Evolutionary conservation across 2,113 vertebrate genomes (phyloP), one percentile per base, ranked within the genome.

Genomic region (Mandrillus leucophaeus): DNA sequence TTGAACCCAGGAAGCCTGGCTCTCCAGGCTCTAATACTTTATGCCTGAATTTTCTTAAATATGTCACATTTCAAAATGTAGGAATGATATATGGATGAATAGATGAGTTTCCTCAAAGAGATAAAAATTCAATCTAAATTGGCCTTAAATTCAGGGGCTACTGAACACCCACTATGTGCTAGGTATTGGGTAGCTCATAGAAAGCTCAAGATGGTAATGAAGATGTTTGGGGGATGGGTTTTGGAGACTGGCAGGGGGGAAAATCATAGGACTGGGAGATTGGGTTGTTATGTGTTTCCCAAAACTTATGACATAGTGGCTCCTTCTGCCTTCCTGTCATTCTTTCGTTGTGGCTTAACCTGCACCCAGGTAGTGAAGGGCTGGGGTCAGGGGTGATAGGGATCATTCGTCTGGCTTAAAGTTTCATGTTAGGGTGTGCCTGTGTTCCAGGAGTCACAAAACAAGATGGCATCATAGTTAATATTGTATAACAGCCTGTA

Each of bases 401-500:
- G 20, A 18, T 70, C 23, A 11, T 82, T 76, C 20, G 32, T 76
- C 16, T n/a, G 52, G 35, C 52, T 52, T 43, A 61, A 75, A 70
- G 57, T 90, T 95, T 45, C 78, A 89, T 48, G 38, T 48, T 35
- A 78, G 72, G 73, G 55, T 96, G 78, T 84, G 61, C 27, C 85
- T 27, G 3, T 66, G 32, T 79, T 73, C 68, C 61, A 14, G 52
- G 20, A 93, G 59, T 76, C 86, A 76, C 20, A 32, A 57, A 73
- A 75, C 94, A 93, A 79, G 83, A 48, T 14, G 45, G 35, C 40
- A 40, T 87, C 78, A 38, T 55, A 66, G 55, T 83, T 97, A 87
- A 76, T 96, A 38, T 13, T 52, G 7, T 50, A 7, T n/a, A n/a
- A 80, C 13, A 95, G 50, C 59, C 93, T 96, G 2, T 97, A 92